A percentile compares a stretch with the other conserved stretches of the same genome.
Evolutionary conservation across 2,113 vertebrate species (phyloP).

Genomic region (Catagonus wagneri): DNA sequence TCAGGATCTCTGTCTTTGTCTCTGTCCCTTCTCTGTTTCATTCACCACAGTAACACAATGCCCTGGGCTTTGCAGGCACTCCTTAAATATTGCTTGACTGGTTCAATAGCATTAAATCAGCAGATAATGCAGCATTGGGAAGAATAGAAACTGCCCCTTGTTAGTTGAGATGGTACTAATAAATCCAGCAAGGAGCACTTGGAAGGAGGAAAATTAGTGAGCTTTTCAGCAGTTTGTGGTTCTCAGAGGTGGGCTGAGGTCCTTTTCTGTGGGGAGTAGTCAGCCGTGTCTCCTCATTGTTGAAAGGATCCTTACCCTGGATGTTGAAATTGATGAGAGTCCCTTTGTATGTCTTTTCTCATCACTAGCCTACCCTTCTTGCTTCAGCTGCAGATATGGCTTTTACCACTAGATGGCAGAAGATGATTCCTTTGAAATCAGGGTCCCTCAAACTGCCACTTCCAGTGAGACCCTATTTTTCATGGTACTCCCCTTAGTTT

Average conservation of each 20-base stretch:
- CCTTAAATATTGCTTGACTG: neutral
- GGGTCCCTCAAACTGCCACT: neutral
- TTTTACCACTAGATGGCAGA: conserved; percentile 52
- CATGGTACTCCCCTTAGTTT: neutral
- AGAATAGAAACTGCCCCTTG: neutral
- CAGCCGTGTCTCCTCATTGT: no score
- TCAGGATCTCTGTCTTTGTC: neutral
- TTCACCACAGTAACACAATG: neutral
- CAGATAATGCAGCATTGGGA: neutral
- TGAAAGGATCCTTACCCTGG: neutral
- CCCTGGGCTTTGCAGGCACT: neutral
- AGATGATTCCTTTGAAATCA: neutral
- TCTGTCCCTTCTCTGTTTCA: neutral
- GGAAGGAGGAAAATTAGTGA: neutral
- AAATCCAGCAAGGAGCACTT: neutral
- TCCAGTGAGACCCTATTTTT: neutral
- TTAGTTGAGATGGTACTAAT: neutral
- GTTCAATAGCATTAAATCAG: neutral
- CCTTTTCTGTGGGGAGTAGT: neutral
- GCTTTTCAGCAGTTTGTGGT: neutral
- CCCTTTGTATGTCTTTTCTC: neutral
- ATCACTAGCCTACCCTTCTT: fast-evolving
- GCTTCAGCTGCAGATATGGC: neutral
- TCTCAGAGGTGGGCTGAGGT: neutral
- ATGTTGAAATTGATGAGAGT: neutral